Percentiles rank a stretch among this genome's conserved stretches.
Conservation (phyloP, 2,888 invertebrate genomes). For the Drosophila pseudotakahashii region DNA sequence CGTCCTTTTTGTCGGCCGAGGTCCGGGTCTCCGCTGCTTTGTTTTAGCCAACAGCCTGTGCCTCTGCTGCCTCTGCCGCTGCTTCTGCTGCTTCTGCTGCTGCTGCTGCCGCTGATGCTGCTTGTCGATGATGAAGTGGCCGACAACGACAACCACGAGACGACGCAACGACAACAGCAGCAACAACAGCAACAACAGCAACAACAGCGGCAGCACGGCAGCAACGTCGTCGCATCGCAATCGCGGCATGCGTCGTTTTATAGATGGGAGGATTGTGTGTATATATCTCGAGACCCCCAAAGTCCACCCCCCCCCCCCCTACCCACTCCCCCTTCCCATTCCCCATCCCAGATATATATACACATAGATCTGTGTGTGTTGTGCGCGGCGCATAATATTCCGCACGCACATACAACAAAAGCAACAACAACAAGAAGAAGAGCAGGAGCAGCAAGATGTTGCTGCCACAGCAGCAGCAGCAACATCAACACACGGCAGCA, state of each 20-base stretch:
- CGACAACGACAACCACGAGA: slow-evolving; percentile 51
- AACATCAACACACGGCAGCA: slow-evolving; percentile 4
- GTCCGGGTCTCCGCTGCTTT: slow-evolving; percentile 54
- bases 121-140: slow-evolving; percentile 76
- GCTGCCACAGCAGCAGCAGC: slow-evolving; percentile 8
- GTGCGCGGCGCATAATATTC: slow-evolving; percentile 75
- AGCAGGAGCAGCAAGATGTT: slow-evolving; percentile 30
- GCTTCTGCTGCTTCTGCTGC: no score
- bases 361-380: slow-evolving; percentile 22
- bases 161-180: slow-evolving; percentile 48
- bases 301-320: neutral
- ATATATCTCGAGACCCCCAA: slow-evolving; percentile 6
- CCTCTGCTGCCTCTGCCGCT: slow-evolving; percentile 29
- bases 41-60: slow-evolving; percentile 66
- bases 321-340: no score
- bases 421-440: slow-evolving; percentile 25
- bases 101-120: slow-evolving; percentile 35
- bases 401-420: slow-evolving; percentile 63
- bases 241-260: slow-evolving; percentile 51
- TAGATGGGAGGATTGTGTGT: slow-evolving; percentile 47
- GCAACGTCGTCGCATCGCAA: slow-evolving; percentile 38
- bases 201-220: slow-evolving; percentile 33
- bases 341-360: slow-evolving; percentile 11
- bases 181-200: slow-evolving; percentile 43
- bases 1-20: slow-evolving; percentile 44